A percentile compares a stretch with the other conserved stretches of the same genome.
These are phyloP conservation scores for Lathamus discolor DNA, from an alignment of 2,113 vertebrate species.

Conservation along the genomic window DNA sequence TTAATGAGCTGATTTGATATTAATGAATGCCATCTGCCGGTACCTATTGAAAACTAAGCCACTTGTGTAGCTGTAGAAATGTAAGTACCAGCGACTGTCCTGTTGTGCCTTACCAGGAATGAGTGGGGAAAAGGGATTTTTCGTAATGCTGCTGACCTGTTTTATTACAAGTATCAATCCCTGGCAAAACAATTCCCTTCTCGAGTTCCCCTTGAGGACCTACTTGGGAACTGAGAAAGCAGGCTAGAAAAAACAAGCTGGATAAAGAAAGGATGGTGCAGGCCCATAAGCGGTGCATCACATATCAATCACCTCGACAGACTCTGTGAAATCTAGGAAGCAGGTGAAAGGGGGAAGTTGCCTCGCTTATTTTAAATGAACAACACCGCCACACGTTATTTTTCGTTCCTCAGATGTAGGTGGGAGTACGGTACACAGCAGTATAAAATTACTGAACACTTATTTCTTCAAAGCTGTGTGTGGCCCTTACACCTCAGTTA, in stretches of 20 bases:
- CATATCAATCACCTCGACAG: neutral
- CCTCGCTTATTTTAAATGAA: neutral
- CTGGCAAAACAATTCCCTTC: neutral
- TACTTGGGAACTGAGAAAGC: neutral
- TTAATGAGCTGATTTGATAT: rapidly evolving
- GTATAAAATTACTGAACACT: neutral
- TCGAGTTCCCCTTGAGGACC: neutral
- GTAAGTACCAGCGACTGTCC: neutral
- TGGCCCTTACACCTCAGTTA: neutral
- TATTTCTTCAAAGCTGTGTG: neutral
- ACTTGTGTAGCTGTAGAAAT: neutral
- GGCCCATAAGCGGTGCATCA: neutral
- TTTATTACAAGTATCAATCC: neutral
- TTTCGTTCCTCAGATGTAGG: neutral
- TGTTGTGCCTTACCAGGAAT: neutral
- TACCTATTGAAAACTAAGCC: neutral
- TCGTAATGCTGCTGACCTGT: neutral
- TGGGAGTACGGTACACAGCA: neutral
- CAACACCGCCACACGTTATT: neutral
- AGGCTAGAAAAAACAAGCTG: neutral
- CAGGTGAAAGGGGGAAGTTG: neutral
- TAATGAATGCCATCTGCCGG: neutral
- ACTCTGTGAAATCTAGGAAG: neutral
- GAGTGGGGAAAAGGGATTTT: neutral
- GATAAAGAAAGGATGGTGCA: neutral